Evolutionary conservation across 2,888 invertebrate genomes (phyloP).

Genomic region (Ischnus inquisitorius): DNA sequence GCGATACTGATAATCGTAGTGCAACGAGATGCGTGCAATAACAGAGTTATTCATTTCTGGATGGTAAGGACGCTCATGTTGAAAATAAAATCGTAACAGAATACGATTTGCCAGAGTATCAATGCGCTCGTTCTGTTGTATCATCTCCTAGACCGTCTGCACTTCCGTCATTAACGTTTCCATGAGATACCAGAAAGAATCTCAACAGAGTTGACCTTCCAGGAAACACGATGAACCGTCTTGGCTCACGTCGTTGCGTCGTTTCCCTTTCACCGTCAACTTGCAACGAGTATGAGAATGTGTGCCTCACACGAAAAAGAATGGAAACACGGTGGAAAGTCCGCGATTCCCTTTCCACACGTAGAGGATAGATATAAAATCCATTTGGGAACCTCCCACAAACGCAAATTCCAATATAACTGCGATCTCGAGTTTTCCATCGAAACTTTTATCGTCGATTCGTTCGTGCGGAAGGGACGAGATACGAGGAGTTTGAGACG

Average conservation of each 20-base stretch:
- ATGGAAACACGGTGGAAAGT: background rate
- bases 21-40: too few species aligned
- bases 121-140: too few species aligned
- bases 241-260: background rate
- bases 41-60: too few species aligned
- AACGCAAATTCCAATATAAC: conserved; percentile 40
- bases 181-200: background rate
- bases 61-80: too few species aligned
- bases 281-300: background rate
- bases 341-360: background rate
- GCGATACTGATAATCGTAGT: background rate
- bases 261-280: background rate
- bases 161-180: background rate
- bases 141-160: background rate
- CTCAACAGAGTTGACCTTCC: background rate
- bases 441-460: conserved; percentile 42
- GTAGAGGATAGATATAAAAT: background rate
- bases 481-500: conserved; percentile 12
- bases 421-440: conserved; percentile 29
- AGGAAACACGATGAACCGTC: background rate
- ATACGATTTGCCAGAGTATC: too few species aligned
- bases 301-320: background rate
- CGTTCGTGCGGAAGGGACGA: conserved; percentile 34
- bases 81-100: too few species aligned
- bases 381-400: conserved; percentile 12